phyloP scores from a whole-genome alignment of 64 coral and sea anemone species.

The Trachythela sp. region DNA sequence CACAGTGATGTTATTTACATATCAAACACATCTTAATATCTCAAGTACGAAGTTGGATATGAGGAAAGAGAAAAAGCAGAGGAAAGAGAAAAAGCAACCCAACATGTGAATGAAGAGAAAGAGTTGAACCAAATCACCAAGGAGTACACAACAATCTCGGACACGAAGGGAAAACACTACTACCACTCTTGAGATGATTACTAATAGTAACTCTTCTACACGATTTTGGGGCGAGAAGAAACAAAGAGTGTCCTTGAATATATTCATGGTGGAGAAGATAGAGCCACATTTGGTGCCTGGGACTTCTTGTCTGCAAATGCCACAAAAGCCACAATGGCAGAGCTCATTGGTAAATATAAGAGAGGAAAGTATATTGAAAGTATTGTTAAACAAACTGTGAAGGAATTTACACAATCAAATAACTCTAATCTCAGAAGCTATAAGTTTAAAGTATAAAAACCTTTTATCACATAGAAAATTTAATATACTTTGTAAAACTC shows the following conservation, averaged over 20 bases:
- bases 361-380: neutral
- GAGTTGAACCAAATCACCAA: too few relatives aligned
- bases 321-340: neutral
- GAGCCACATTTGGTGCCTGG: neutral
- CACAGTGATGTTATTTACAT: too few relatives aligned
- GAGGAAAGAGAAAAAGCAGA: neutral
- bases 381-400: neutral
- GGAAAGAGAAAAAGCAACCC: too few relatives aligned
- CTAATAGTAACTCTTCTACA: too few relatives aligned
- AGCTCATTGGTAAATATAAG: neutral
- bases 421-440: neutral
- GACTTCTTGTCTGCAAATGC: neutral
- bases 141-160: too few relatives aligned
- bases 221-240: neutral
- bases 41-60: too few relatives aligned
- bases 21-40: too few relatives aligned
- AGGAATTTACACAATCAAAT: neutral
- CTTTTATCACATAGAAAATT: neutral
- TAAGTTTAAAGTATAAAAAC: neutral
- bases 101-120: too few relatives aligned
- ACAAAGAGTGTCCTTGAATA: slow-evolving; percentile 30
- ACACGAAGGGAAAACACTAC: too few relatives aligned
- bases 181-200: too few relatives aligned
- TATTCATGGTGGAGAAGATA: neutral
- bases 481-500: too few relatives aligned